Percentiles rank a stretch among this genome's conserved stretches.
phyloP scores from a whole-genome alignment of 2,113 vertebrate genomes.

The Callithrix jacchus region DNA sequence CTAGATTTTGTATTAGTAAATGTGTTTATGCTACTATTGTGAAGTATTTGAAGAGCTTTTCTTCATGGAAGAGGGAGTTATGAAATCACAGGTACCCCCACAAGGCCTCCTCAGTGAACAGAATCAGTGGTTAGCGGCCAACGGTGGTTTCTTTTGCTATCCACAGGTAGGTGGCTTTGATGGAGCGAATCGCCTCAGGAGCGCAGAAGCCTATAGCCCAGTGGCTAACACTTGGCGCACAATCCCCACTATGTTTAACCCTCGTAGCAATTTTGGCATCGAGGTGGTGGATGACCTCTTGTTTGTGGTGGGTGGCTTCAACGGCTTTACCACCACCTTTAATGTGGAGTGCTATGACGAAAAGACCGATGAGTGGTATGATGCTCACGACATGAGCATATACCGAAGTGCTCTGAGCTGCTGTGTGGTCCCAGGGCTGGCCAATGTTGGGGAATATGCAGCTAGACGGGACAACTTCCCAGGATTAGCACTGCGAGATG shows the following conservation, averaged over 20 bases:
- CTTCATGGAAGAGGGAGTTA: not conserved
- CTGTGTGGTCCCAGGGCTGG: conserved; percentile 87
- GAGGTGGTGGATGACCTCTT: conserved; percentile 86
- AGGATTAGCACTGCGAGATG: conserved; percentile 74
- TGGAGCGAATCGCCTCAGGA: conserved; percentile 82
- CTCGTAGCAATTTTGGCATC: conserved; percentile 91
- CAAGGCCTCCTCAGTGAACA: not conserved
- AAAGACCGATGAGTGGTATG: conserved; percentile 82
- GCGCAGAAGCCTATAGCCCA: conserved; percentile 85
- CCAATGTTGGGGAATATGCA: conserved; percentile 85
- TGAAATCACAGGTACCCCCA: not conserved
- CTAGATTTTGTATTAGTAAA: not conserved
- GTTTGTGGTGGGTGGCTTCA: conserved; percentile 87
- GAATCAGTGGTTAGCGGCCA: not conserved
- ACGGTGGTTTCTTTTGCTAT: not conserved
- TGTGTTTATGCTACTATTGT: not conserved
- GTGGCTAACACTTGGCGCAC: conserved; percentile 80
- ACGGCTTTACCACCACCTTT: conserved; percentile 84
- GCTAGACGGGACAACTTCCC: conserved; percentile 76
- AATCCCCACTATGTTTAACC: conserved; percentile 84
- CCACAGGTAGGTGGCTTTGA: conserved; percentile 88
- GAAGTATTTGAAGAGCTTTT: not conserved
- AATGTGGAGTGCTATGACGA: conserved; percentile 84
- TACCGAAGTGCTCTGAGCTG: conserved; percentile 90
- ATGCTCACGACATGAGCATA: conserved; percentile 82